A percentile compares a stretch with the other conserved stretches of the same genome.
These are phyloP conservation scores for Trematomus loennbergii DNA, from an alignment of 2,113 vertebrate species.

Conservation along the genomic window DNA sequence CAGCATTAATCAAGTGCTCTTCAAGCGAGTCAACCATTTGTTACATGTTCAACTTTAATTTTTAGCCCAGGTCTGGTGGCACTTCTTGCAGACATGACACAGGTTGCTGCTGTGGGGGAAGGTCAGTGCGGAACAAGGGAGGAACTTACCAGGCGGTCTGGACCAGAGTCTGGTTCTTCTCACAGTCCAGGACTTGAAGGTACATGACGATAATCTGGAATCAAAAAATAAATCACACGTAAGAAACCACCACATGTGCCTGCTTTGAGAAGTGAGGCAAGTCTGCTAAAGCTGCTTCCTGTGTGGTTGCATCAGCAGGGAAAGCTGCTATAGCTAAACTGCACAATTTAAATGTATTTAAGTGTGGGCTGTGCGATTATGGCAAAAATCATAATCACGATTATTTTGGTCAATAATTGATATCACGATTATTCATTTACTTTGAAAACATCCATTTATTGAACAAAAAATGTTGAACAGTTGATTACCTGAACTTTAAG, in stretches of 20 bases:
- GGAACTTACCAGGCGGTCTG: slow-evolving; percentile 99
- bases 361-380: neutral
- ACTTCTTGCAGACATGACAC: slow-evolving; percentile 73
- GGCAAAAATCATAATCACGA: no score
- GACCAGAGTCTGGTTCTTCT: slow-evolving; percentile 98
- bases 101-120: slow-evolving; percentile 64
- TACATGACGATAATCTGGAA: slow-evolving; percentile 98
- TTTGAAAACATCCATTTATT: no score
- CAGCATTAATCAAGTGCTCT: slow-evolving; percentile 47
- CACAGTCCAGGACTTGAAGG: slow-evolving; percentile 99
- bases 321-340: neutral
- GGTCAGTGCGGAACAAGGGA: slow-evolving; percentile 53
- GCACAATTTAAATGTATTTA: neutral
- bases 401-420: no score
- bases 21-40: slow-evolving; percentile 50
- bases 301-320: neutral
- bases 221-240: slow-evolving; percentile 24
- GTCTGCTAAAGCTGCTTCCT: slow-evolving; percentile 12
- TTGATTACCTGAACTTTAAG: no score
- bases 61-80: slow-evolving; percentile 75
- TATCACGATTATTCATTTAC: no score
- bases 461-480: no score
- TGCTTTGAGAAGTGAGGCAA: slow-evolving; percentile 17
- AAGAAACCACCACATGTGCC: neutral
- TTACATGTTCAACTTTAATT: slow-evolving; percentile 66